phyloP scores from a whole-genome alignment of 2,797 vertebrate species.

The Karalla daura region DNA sequence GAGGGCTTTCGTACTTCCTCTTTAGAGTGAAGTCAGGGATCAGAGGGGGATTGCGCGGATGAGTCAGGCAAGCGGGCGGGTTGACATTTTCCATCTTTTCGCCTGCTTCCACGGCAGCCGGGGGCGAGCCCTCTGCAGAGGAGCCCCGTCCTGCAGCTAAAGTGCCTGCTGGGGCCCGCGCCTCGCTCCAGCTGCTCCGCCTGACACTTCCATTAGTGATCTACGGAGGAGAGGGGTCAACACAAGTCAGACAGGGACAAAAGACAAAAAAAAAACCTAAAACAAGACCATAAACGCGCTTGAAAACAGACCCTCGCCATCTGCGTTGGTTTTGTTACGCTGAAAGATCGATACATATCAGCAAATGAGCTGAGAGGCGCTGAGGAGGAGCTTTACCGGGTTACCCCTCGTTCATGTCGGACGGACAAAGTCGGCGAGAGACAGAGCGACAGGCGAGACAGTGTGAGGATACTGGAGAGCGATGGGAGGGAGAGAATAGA shows the following conservation, averaged over 20 bases:
- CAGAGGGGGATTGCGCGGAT: neutral
- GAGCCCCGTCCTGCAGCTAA: constrained; percentile 13
- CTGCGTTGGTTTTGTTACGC: constrained; percentile 2
- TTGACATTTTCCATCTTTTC: constrained; percentile 1
- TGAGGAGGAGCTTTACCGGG: neutral
- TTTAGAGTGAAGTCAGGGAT: constrained; percentile 60
- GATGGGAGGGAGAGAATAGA: neutral
- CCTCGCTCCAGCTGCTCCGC: constrained; percentile 22
- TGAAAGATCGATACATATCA: constrained; percentile 31
- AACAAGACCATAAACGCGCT: constrained; percentile 22
- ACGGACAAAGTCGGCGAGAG: neutral
- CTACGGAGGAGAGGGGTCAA: constrained; percentile 45
- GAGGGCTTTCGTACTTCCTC: constrained; percentile 72
- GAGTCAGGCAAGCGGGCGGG: neutral
- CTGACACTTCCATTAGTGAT: constrained; percentile 31
- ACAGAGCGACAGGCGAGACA: constrained; percentile 1
- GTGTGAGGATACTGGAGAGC: neutral
- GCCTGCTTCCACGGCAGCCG: neutral
- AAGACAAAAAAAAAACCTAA: constrained; percentile 21
- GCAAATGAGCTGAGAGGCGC: constrained; percentile 25
- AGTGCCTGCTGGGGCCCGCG: neutral
- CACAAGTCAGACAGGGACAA: constrained; percentile 28
- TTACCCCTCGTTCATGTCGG: neutral
- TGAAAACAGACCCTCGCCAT: constrained; percentile 24
- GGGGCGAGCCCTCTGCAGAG: constrained; percentile 1